phyloP scores from a whole-genome alignment of 2,113 vertebrate species.

The Rana temporaria region DNA sequence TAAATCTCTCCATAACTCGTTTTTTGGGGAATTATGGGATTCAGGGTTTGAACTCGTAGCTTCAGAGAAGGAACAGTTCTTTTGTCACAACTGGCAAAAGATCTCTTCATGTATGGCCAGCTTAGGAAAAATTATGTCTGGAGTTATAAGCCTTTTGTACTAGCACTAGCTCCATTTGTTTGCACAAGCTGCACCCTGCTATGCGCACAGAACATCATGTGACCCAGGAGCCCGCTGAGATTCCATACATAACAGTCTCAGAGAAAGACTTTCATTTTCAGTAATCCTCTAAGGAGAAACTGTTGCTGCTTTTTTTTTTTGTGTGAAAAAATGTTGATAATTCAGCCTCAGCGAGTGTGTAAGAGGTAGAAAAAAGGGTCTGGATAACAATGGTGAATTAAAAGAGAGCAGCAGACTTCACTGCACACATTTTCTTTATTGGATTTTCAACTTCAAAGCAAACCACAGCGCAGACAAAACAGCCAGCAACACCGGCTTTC shows the following conservation, averaged over 20 bases:
- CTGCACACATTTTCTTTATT: slow-evolving; percentile 43
- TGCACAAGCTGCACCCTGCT: slow-evolving; percentile 7
- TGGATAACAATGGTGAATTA: slow-evolving; percentile 45
- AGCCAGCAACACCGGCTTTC: slow-evolving; percentile 21
- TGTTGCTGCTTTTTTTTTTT: slow-evolving; percentile 25
- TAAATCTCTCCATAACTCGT: too few species aligned
- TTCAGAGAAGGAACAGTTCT: not conserved
- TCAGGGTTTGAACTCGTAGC: too few species aligned
- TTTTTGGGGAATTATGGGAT: too few species aligned
- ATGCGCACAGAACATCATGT: slow-evolving; percentile 20
- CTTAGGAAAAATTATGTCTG: too few species aligned
- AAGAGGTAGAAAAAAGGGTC: slow-evolving; percentile 11
- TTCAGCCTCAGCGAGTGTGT: slow-evolving; percentile 28
- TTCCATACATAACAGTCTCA: not conserved
- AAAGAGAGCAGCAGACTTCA: slow-evolving; percentile 39
- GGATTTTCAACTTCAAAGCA: slow-evolving; percentile 48
- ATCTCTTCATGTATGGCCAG: too few species aligned
- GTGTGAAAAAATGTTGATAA: slow-evolving; percentile 32
- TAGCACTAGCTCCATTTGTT: not conserved
- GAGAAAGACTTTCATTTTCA: slow-evolving; percentile 32
- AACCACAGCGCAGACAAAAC: slow-evolving; percentile 26
- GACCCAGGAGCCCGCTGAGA: not conserved
- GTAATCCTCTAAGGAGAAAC: slow-evolving; percentile 17
- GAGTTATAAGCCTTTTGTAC: too few species aligned
- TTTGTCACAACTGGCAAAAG: not conserved